Evolutionary conservation across 2,113 vertebrate species (phyloP).

Genomic region (Leptodactylus fuscus): DNA sequence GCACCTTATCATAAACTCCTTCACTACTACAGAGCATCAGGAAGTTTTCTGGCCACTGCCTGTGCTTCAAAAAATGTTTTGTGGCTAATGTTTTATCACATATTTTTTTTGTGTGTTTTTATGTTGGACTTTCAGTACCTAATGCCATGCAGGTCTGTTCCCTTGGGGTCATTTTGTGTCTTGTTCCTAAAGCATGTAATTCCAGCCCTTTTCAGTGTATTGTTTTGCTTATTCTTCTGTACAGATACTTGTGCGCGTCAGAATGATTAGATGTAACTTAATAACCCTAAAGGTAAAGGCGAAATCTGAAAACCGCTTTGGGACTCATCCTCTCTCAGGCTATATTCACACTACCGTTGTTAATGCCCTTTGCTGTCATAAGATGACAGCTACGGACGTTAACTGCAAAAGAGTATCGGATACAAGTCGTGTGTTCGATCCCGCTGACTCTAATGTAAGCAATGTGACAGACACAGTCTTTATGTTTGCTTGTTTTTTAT

Average conservation of each 20-base stretch:
- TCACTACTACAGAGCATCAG: constrained; percentile 61
- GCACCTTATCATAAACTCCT: constrained; percentile 37
- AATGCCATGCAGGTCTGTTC: constrained; percentile 23
- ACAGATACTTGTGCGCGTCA: background rate
- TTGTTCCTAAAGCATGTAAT: constrained; percentile 47
- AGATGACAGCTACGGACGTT: too few species aligned
- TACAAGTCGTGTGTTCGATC: too few species aligned
- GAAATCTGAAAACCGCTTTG: too few species aligned
- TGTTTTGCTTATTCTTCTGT: background rate
- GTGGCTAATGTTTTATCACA: constrained; percentile 15
- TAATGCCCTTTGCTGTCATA: too few species aligned
- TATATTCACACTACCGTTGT: too few species aligned
- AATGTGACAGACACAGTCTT: too few species aligned
- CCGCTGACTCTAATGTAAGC: too few species aligned
- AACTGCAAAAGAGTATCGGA: too few species aligned
- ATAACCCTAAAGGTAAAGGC: too few species aligned
- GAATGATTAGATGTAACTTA: too few species aligned
- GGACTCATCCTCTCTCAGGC: too few species aligned
- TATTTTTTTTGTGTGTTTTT: constrained; percentile 32
- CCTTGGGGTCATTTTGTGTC: constrained; percentile 31
- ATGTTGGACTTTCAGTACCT: background rate
- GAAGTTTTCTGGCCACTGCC: constrained; percentile 36
- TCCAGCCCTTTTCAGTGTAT: background rate
- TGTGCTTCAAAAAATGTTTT: constrained; percentile 42
- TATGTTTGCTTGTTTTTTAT: too few species aligned